A percentile compares a stretch with the other conserved stretches of the same genome.
phyloP scores from a whole-genome alignment of 23 tunicate species.

The Phallusia fumigata region DNA sequence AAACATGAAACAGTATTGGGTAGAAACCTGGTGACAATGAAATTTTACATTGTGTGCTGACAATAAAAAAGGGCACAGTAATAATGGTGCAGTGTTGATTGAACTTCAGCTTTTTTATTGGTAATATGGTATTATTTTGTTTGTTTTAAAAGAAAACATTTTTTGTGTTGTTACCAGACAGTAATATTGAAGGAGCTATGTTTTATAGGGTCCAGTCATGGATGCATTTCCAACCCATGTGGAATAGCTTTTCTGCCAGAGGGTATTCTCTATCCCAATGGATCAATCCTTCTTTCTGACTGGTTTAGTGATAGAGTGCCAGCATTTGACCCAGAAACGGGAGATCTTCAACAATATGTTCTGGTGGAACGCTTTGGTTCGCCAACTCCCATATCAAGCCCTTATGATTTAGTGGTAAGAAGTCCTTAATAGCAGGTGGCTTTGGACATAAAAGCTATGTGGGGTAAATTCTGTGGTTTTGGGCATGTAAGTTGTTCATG shows the following conservation, averaged over 20 bases:
- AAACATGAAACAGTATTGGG: too few species aligned
- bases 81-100: too few species aligned
- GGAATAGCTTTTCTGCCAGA: conserved; percentile 42
- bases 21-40: too few species aligned
- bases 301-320: conserved; percentile 51
- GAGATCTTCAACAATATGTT: conserved; percentile 42
- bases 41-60: too few species aligned
- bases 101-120: too few species aligned
- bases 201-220: neutral
- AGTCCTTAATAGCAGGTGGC: too few species aligned
- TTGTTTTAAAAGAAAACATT: neutral
- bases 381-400: conserved; percentile 17
- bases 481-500: too few species aligned
- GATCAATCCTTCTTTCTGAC: conserved; percentile 37
- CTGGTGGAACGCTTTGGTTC: conserved; percentile 10
- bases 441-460: too few species aligned
- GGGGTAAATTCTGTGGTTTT: too few species aligned
- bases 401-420: conserved; percentile 16
- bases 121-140: too few species aligned
- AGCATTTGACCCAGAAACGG: conserved; percentile 41
- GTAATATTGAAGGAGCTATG: neutral
- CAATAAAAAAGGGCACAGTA: too few species aligned
- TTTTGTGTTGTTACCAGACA: neutral
- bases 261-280: neutral
- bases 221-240: conserved; percentile 46